A percentile compares a stretch with the other conserved stretches of the same genome.
Evolutionary conservation across 1,140 invertebrate species (phyloP).

Genomic region (Nebria ingens): DNA sequence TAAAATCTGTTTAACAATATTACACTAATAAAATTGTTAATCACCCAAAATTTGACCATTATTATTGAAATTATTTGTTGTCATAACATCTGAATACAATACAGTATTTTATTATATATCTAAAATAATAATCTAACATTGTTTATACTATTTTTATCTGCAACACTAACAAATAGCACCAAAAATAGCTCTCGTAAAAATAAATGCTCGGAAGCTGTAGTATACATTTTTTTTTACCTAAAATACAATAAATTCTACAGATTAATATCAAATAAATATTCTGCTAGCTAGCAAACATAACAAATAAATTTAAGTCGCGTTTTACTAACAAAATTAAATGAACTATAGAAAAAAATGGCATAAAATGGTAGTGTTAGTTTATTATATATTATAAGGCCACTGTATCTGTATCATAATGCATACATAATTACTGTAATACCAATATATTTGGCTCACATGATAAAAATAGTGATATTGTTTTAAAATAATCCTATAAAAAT

Average conservation of each 20-base stretch:
- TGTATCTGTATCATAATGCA: no score
- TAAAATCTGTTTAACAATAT: background rate
- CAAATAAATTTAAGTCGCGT: background rate
- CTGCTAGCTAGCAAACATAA: background rate
- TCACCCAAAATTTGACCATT: background rate
- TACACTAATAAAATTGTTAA: background rate
- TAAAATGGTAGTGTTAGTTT: background rate
- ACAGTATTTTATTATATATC: background rate
- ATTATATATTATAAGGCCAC: background rate
- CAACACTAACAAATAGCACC: background rate
- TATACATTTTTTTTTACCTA: background rate
- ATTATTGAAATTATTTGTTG: background rate
- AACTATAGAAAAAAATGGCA: background rate
- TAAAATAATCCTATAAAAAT: background rate
- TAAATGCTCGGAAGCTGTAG: constrained; percentile 1
- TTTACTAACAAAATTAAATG: no score
- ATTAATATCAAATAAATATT: background rate
- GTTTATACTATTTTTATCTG: background rate
- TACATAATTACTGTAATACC: no score
- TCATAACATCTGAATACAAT: background rate
- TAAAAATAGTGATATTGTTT: background rate
- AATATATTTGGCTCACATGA: background rate
- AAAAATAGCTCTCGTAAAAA: background rate
- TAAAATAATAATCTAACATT: background rate
- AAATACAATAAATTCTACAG: background rate